Conservation (phyloP, 2,888 invertebrate genomes). For the Chymomyza caudatula region DNA sequence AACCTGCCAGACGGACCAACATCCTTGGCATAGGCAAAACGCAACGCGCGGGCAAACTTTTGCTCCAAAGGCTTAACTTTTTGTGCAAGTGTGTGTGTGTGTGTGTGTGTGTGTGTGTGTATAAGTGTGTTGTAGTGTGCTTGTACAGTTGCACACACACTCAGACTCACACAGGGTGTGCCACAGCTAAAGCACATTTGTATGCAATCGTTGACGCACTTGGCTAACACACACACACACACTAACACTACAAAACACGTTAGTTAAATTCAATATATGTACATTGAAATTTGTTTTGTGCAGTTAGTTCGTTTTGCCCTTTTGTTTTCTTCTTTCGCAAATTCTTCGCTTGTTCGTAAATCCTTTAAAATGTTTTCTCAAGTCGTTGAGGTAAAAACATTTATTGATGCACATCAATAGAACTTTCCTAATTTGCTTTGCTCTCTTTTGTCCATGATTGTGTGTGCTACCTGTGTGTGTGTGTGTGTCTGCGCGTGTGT, state of each 20-base stretch:
- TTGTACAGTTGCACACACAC: not conserved
- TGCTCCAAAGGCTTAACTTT: slow-evolving; percentile 61
- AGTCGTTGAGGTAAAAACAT: slow-evolving; percentile 19
- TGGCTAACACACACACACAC: slow-evolving; percentile 22
- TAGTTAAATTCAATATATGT: slow-evolving; percentile 5
- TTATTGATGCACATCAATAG: slow-evolving; percentile 21
- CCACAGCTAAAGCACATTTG: slow-evolving; percentile 33
- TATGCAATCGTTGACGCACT: slow-evolving; percentile 34
- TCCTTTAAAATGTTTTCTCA: slow-evolving; percentile 61
- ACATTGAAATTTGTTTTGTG: not conserved
- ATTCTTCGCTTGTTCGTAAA: slow-evolving; percentile 39
- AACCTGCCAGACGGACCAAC: not conserved
- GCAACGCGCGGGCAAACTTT: slow-evolving; percentile 40
- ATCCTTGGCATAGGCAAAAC: not conserved
- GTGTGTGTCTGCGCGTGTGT: not conserved
- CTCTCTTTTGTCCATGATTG: not conserved
- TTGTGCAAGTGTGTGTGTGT: slow-evolving; percentile 63
- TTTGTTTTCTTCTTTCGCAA: slow-evolving; percentile 28
- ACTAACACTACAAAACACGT: slow-evolving; percentile 7
- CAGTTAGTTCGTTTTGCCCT: slow-evolving; percentile 9
- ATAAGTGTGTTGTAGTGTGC: not conserved
- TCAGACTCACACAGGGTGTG: not conserved
- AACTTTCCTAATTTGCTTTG: not conserved
- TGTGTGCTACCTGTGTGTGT: not conserved
- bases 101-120: not conserved